Conservation (phyloP, 2,888 invertebrate species). For the Cynaeus angustus region DNA sequence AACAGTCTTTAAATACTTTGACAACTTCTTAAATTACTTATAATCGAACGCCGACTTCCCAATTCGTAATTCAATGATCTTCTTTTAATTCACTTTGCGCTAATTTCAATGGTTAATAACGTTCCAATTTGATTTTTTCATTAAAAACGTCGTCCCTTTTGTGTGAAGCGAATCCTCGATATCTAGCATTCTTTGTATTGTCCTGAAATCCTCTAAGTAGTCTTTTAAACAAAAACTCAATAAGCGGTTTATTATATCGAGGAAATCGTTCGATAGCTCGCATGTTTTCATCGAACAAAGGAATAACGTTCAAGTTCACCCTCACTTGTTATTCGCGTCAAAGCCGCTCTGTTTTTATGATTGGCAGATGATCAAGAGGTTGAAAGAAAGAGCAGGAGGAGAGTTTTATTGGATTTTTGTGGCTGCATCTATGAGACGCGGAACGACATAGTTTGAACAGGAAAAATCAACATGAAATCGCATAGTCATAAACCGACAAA, state of each 20-base stretch:
- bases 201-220: conserved; percentile 57
- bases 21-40: conserved; percentile 56
- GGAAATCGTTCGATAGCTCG: conserved; percentile 56
- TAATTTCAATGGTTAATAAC: conserved; percentile 36
- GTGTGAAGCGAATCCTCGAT: conserved; percentile 8
- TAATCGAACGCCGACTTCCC: conserved; percentile 48
- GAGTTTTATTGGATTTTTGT: conserved; percentile 48
- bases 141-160: conserved; percentile 30
- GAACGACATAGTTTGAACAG: conserved; percentile 37
- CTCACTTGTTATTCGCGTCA: conserved; percentile 64
- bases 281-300: conserved; percentile 60
- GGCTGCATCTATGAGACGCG: conserved; percentile 25
- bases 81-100: conserved; percentile 39
- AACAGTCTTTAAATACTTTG: conserved; percentile 59
- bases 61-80: conserved; percentile 43
- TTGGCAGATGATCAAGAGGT: conserved; percentile 66
- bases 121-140: conserved; percentile 40
- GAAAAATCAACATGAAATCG: conserved; percentile 43
- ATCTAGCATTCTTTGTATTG: conserved; percentile 30
- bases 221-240: conserved; percentile 65
- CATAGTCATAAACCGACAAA: conserved; percentile 34
- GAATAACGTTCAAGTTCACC: conserved; percentile 51
- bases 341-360: conserved; percentile 62
- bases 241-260: conserved; percentile 67
- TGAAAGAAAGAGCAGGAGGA: conserved; percentile 34